Percentiles rank a stretch among this genome's conserved stretches.
Conservation (phyloP, 1,140 invertebrate species). For the Portunus trituberculatus region DNA sequence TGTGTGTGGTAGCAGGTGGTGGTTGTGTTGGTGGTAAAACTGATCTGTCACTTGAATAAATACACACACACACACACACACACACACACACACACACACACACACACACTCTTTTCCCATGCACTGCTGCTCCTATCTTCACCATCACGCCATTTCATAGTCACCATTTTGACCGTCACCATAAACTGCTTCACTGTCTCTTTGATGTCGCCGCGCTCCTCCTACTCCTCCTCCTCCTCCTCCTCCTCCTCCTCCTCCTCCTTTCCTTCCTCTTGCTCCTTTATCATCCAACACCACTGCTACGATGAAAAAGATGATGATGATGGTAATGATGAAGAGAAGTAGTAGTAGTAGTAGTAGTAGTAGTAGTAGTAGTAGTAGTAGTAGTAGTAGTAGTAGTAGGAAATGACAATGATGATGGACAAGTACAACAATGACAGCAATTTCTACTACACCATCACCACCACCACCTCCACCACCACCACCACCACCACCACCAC, state of each 20-base stretch:
- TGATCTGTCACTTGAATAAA: too few species aligned
- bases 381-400: neutral
- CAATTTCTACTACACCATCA: too few species aligned
- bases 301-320: neutral
- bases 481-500: too few species aligned
- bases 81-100: conserved; percentile 11
- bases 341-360: too few species aligned
- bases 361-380: too few species aligned
- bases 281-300: neutral
- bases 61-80: neutral
- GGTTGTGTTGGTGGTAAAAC: neutral
- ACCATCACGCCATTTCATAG: neutral
- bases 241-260: too few species aligned
- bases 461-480: too few species aligned
- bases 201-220: neutral
- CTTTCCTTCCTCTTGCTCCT: too few species aligned
- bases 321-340: neutral
- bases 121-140: neutral
- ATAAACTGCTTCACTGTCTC: neutral
- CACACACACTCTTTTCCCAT: neutral
- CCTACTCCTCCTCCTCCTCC: too few species aligned
- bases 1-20: neutral
- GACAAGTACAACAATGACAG: too few species aligned
- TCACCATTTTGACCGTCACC: neutral
- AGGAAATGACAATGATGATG: neutral